Percentiles rank a stretch among this genome's conserved stretches.
Evolutionary conservation across 2,113 vertebrate species (phyloP).

Genomic region (Menidia beryllina): DNA sequence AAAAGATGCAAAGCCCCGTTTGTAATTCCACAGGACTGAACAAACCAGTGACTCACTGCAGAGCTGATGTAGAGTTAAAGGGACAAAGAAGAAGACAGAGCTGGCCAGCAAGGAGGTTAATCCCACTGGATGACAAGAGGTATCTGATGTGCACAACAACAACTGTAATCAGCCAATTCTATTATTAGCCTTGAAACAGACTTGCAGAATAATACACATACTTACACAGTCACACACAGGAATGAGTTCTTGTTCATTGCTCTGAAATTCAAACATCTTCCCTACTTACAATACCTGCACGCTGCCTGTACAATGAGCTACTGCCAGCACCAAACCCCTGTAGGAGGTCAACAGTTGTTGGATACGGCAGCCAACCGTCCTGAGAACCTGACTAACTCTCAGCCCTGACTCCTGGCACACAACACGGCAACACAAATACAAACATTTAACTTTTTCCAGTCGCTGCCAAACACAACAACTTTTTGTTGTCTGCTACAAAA

Average conservation of each 20-base stretch:
- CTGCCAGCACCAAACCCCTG: constrained; percentile 59
- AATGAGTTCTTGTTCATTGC: constrained; percentile 1
- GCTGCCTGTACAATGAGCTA: constrained; percentile 69
- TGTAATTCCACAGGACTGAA: constrained; percentile 16
- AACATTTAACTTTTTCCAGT: constrained; percentile 11
- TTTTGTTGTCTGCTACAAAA: constrained; percentile 5
- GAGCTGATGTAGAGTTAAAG: constrained; percentile 8
- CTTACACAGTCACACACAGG: background rate
- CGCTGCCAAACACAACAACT: constrained; percentile 6
- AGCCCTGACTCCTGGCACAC: constrained; percentile 65
- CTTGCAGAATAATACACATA: background rate
- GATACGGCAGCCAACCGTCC: constrained; percentile 66
- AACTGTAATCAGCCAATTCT: background rate
- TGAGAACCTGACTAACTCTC: constrained; percentile 68
- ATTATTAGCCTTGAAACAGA: background rate
- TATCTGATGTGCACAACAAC: background rate
- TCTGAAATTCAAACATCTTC: constrained; percentile 28
- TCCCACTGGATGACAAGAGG: background rate
- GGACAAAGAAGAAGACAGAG: constrained; percentile 3
- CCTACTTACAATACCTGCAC: constrained; percentile 65
- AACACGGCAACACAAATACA: constrained; percentile 43
- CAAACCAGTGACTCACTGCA: background rate
- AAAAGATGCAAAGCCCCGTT: constrained; percentile 1
- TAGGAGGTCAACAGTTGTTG: constrained; percentile 53
- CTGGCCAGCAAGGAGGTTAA: background rate